Conservation (phyloP, 2,113 vertebrate species). For the Solenodon paradoxus region DNA sequence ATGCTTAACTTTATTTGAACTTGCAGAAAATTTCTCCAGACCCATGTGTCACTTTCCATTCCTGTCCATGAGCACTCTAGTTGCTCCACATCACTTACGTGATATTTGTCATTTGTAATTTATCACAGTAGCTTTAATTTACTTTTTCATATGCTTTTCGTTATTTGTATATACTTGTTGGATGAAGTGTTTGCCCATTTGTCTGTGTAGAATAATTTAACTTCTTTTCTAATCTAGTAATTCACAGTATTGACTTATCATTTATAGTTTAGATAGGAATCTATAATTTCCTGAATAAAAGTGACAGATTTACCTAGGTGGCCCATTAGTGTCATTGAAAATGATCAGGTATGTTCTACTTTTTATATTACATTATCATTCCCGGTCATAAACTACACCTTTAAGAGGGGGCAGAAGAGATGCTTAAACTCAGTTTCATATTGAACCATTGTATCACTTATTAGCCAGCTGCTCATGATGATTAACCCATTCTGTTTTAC, state of each 20-base stretch:
- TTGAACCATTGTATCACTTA: neutral
- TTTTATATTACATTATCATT: conserved; percentile 36
- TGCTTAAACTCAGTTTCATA: neutral
- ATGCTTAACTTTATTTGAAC: neutral
- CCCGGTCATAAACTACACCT: neutral
- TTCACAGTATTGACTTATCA: neutral
- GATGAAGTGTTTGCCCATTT: neutral
- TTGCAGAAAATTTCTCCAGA: neutral
- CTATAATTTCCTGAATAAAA: conserved; percentile 65
- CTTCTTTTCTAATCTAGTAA: neutral
- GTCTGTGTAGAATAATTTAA: neutral
- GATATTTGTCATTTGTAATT: neutral
- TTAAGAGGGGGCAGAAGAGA: neutral
- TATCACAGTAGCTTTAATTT: neutral
- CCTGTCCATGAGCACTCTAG: neutral
- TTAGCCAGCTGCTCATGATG: neutral
- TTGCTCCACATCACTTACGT: neutral
- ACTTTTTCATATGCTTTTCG: neutral
- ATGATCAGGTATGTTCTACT: neutral
- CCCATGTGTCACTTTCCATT: neutral
- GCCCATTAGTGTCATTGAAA: conserved; percentile 57
- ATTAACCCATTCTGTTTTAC: neutral
- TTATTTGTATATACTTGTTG: neutral
- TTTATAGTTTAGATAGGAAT: neutral
- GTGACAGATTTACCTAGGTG: conserved; percentile 43